These are phyloP conservation scores for Leptinotarsa tumamoca DNA, from an alignment of 2,888 invertebrate species.

Conservation along the genomic window DNA sequence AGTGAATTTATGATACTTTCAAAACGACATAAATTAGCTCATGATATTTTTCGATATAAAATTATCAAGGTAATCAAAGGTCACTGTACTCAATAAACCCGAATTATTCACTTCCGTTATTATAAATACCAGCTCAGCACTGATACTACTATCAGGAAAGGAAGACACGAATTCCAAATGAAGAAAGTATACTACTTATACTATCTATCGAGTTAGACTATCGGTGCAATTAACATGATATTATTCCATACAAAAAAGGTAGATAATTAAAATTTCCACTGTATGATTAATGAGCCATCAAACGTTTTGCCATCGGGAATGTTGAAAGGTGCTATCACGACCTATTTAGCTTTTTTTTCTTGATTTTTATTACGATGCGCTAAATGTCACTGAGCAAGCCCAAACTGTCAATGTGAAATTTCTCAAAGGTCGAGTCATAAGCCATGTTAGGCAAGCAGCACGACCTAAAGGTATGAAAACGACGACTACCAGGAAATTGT, in stretches of 20 bases:
- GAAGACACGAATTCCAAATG: neutral
- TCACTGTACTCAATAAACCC: too few relatives aligned
- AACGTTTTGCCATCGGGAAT: constrained; percentile 40
- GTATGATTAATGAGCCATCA: constrained; percentile 44
- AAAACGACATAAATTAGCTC: too few relatives aligned
- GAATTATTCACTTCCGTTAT: too few relatives aligned
- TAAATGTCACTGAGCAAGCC: constrained; percentile 53
- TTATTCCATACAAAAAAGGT: neutral
- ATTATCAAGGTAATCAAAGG: too few relatives aligned
- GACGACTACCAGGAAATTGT: neutral
- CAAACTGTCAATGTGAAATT: constrained; percentile 49
- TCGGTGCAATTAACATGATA: neutral
- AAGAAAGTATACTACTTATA: neutral
- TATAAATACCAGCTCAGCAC: too few relatives aligned
- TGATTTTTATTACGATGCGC: constrained; percentile 5
- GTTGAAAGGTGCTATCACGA: constrained; percentile 36
- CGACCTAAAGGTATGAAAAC: constrained; percentile 28
- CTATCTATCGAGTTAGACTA: neutral
- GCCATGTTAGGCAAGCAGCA: constrained; percentile 46
- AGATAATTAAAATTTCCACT: constrained; percentile 10
- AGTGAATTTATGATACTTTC: too few relatives aligned
- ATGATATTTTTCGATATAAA: too few relatives aligned
- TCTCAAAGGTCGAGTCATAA: constrained; percentile 50
- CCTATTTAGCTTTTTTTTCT: constrained; percentile 22
- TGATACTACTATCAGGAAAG: too few relatives aligned